Conservation (phyloP, 2,888 invertebrate species). For the Dasysyrphus albostriatus region DNA sequence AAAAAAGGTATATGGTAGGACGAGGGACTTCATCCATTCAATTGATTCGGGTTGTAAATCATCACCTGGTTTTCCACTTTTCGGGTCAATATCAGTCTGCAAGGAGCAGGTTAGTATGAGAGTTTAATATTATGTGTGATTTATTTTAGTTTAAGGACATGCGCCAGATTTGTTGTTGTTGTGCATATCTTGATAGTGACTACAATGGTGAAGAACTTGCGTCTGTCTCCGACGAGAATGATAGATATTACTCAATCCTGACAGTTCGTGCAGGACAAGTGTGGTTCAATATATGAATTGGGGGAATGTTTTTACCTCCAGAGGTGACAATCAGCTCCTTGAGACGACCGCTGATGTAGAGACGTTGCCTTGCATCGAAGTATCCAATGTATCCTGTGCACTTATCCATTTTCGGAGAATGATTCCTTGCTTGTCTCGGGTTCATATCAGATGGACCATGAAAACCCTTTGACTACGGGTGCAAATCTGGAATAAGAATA, state of each 20-base stretch:
- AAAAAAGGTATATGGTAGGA: constrained; percentile 85
- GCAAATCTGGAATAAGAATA: constrained; percentile 84
- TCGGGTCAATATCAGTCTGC: constrained; percentile 88
- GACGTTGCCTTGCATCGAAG: constrained; percentile 88
- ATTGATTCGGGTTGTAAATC: constrained; percentile 87
- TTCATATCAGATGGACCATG: constrained; percentile 92
- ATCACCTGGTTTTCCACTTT: constrained; percentile 89
- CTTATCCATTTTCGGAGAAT: constrained; percentile 91
- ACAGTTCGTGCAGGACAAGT: constrained; percentile 89
- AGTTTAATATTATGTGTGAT: background rate
- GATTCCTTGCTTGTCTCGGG: constrained; percentile 89
- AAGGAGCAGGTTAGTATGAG: background rate
- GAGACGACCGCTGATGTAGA: constrained; percentile 90
- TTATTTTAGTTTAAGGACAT: constrained; percentile 14
- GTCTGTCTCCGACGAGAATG: constrained; percentile 93
- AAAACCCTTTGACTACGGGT: constrained; percentile 93
- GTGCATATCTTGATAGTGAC: constrained; percentile 90
- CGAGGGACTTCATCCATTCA: constrained; percentile 89
- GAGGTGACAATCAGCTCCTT: constrained; percentile 95
- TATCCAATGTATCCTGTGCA: constrained; percentile 95
- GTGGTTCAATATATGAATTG: constrained; percentile 94
- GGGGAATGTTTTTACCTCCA: constrained; percentile 97
- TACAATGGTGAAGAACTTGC: constrained; percentile 93
- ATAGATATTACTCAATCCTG: constrained; percentile 91
- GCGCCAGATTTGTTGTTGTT: constrained; percentile 3